Conservation (phyloP, 2,113 vertebrate genomes). For the Podarcis muralis region DNA sequence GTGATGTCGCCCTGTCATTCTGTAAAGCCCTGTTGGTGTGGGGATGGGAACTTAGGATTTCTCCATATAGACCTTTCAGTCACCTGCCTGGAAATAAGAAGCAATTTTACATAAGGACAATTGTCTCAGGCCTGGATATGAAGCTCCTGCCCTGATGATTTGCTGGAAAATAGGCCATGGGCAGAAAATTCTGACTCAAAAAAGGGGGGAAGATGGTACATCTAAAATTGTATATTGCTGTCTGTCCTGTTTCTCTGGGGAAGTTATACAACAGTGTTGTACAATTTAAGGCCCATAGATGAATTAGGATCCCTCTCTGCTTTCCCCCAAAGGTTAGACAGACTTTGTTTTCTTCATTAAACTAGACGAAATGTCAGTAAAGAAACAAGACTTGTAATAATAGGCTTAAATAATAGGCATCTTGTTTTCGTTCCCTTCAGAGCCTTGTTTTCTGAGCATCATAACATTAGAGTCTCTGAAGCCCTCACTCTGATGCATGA, state of each 20-base stretch:
- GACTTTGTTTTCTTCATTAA: not conserved
- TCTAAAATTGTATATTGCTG: not conserved
- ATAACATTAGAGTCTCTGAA: slow-evolving; percentile 79
- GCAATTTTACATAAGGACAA: too few relatives aligned
- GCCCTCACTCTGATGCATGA: slow-evolving; percentile 84
- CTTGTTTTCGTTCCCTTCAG: slow-evolving; percentile 64
- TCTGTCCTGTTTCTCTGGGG: not conserved
- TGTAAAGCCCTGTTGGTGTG: too few relatives aligned
- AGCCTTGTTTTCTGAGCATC: slow-evolving; percentile 79
- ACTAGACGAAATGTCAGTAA: not conserved
- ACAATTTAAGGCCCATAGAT: not conserved
- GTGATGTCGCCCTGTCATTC: too few relatives aligned
- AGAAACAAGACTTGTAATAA: not conserved
- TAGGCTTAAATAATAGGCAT: not conserved
- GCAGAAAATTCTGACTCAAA: not conserved
- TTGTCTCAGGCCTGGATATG: too few relatives aligned
- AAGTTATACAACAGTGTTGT: not conserved
- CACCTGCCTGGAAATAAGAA: too few relatives aligned
- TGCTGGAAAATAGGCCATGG: not conserved
- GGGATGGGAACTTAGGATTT: too few relatives aligned
- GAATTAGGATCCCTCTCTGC: not conserved
- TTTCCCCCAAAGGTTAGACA: not conserved
- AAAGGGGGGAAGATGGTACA: not conserved
- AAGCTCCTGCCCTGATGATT: not conserved
- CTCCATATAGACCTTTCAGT: too few relatives aligned